Evolutionary conservation across 2,888 invertebrate genomes (phyloP), one percentile per base, ranked within the genome.

Genomic region (Atethmia centrago): DNA sequence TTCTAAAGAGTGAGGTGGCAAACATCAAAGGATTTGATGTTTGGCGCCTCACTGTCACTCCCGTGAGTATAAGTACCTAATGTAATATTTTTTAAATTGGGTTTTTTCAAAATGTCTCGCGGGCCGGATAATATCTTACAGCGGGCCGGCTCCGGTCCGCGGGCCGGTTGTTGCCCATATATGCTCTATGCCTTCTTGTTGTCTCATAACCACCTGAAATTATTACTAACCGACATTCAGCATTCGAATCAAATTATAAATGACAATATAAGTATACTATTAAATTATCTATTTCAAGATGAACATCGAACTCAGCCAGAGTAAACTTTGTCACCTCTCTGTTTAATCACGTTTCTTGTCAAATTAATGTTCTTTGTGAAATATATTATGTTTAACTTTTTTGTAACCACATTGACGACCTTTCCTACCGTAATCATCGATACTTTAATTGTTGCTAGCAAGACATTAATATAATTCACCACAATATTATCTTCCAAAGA

Each of bases 381-480:
- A 66, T 63, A 73, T 68, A 68, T 62, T 63, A 73, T 68, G n/a
- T 21, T 21, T 28, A 58, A 61, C 4, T 21, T 80, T 74, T 19
- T 69, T 74, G 55, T 47, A 4, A 40, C 3, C 25, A 53, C 28
- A 31, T 47, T 19, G 31, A 25, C 19, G 53, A 69, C 56, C 68
- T 72, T 77, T 56, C 4, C 12, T 53, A 63, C 68, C 36, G 42
- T 72, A 71, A 76, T 80, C 55, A 77, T 78, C 64, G 51, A 77
- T 69, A 83, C 55, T 73, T 80, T 64, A 77, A 86, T 75, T 65
- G 55, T 77, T 81, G 59, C 56, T 45, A 79, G 77, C 77, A 77
- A 81, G 79, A 80, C 73, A 77, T 85, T 71, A 77, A 71, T 80
- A 80, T 83, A 67, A 81, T 83, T 80, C 55, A 80, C 77, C 65